Conservation (phyloP, 2,797 vertebrate species). For the Mormyrus proboscirostris region DNA sequence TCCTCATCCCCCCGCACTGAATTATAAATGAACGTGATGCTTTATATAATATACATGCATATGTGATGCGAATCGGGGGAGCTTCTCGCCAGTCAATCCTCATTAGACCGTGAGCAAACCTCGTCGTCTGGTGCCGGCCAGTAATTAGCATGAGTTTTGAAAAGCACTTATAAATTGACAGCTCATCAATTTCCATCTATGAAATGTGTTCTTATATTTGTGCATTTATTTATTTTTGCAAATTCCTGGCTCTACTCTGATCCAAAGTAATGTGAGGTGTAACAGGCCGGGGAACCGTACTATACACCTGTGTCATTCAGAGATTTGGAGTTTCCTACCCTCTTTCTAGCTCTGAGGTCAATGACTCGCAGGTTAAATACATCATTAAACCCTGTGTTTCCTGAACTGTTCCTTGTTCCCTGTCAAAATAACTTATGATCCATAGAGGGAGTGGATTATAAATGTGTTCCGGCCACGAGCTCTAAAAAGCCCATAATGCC, state of each 20-base stretch:
- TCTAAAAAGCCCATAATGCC: slow-evolving; percentile 43
- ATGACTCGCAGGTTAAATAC: slow-evolving; percentile 67
- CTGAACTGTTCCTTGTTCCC: slow-evolving; percentile 59
- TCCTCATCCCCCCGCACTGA: slow-evolving; percentile 34
- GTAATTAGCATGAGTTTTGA: slow-evolving; percentile 4
- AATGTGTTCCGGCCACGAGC: slow-evolving; percentile 47
- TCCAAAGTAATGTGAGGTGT: slow-evolving; percentile 62
- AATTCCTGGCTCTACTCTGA: slow-evolving; percentile 57
- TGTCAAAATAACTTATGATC: slow-evolving; percentile 66
- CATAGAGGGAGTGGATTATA: slow-evolving; percentile 62
- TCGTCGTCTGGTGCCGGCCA: background rate
- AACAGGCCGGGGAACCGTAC: slow-evolving; percentile 50
- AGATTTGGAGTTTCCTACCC: slow-evolving; percentile 42
- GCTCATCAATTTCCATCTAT: background rate
- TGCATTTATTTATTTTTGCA: slow-evolving; percentile 20
- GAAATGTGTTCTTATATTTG: background rate
- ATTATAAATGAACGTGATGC: slow-evolving; percentile 41
- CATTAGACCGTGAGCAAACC: background rate
- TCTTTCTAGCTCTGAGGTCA: slow-evolving; percentile 56
- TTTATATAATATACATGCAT: slow-evolving; percentile 33
- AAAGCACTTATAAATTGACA: background rate
- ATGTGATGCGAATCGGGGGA: slow-evolving; percentile 30
- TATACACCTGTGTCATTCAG: slow-evolving; percentile 55
- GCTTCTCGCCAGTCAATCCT: background rate
- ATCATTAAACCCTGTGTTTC: slow-evolving; percentile 64